These are phyloP conservation scores for Polypedilum pembai DNA, from an alignment of 1,140 invertebrate genomes.

Conservation along the genomic window DNA sequence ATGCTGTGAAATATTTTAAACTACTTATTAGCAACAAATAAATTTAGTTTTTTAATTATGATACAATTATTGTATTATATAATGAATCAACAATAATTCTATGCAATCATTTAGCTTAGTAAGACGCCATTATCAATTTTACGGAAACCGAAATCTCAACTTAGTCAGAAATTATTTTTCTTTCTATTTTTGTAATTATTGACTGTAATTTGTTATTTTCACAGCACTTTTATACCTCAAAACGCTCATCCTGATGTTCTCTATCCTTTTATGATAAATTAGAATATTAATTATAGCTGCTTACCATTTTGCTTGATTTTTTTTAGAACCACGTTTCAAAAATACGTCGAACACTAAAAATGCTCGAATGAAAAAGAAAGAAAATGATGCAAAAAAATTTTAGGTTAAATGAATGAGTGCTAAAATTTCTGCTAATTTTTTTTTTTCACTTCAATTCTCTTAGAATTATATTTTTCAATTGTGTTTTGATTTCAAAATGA, in stretches of 20 bases:
- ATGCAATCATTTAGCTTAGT: no score
- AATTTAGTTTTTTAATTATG: no score
- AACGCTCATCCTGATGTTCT: not conserved
- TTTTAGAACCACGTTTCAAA: slow-evolving; percentile 37
- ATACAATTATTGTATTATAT: no score
- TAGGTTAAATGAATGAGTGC: not conserved
- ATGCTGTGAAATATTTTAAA: not conserved
- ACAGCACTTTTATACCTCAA: not conserved
- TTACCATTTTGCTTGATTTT: slow-evolving; percentile 32
- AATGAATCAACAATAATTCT: no score
- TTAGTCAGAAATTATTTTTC: no score
- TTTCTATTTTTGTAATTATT: no score
- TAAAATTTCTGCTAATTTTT: no score
- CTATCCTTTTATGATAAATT: not conserved
- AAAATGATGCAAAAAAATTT: not conserved
- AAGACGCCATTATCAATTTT: no score
- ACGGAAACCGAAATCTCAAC: no score
- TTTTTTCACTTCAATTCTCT: no score
- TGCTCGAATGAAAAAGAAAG: not conserved
- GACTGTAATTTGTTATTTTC: not conserved
- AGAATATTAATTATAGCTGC: slow-evolving; percentile 30
- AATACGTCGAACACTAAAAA: slow-evolving; percentile 40
- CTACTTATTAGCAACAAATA: not conserved
- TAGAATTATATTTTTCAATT: no score
- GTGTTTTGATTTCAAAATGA: no score